A percentile compares a stretch with the other conserved stretches of the same genome.
Conservation (phyloP, 2,888 invertebrate genomes). For the Zhengitettix transpicula region DNA sequence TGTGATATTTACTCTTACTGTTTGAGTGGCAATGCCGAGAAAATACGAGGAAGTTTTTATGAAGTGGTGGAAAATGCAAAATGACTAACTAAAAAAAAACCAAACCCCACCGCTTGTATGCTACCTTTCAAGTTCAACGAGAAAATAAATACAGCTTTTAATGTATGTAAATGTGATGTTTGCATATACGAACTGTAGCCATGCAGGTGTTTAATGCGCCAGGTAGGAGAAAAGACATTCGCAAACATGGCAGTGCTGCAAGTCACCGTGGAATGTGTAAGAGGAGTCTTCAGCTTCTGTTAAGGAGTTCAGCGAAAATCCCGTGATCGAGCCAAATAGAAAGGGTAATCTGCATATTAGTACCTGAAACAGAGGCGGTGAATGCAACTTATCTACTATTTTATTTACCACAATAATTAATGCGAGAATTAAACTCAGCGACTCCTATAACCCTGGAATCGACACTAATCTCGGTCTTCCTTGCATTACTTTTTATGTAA, state of each 20-base stretch:
- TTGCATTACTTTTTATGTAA: too few relatives aligned
- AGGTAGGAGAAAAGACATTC: neutral
- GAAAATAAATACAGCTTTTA: neutral
- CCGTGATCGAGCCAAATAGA: too few relatives aligned
- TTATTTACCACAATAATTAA: too few relatives aligned
- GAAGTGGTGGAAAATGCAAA: neutral
- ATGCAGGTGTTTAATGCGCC: neutral
- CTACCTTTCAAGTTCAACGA: neutral
- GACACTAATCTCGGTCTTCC: too few relatives aligned
- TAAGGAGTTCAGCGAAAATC: too few relatives aligned
- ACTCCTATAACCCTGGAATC: too few relatives aligned
- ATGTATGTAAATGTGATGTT: constrained; percentile 1
- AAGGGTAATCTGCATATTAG: too few relatives aligned
- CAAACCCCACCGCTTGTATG: neutral
- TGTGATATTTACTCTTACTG: neutral
- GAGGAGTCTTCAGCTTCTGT: too few relatives aligned
- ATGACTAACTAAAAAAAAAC: neutral
- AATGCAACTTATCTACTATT: too few relatives aligned
- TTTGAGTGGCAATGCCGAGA: neutral
- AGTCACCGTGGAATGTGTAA: neutral
- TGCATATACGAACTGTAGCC: neutral
- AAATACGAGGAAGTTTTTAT: neutral
- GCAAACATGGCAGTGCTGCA: neutral
- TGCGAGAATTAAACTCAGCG: too few relatives aligned
- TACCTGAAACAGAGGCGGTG: too few relatives aligned